Evolutionary conservation across 2,888 invertebrate genomes (phyloP).

Genomic region (Orchesellides sinensis): DNA sequence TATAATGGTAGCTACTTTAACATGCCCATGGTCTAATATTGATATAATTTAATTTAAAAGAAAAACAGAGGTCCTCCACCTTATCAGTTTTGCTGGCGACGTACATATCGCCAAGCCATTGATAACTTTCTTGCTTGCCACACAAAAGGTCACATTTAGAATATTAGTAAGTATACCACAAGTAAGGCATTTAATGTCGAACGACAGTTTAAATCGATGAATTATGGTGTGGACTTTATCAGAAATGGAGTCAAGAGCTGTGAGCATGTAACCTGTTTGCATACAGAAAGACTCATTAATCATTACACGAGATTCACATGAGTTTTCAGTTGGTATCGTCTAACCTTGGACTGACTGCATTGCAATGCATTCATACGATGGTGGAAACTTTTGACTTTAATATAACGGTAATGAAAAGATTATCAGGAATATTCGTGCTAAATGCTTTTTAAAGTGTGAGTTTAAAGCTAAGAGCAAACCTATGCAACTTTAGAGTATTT

Average conservation of each 20-base stretch:
- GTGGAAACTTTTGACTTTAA: slow-evolving; percentile 44
- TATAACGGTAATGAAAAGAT: slow-evolving; percentile 38
- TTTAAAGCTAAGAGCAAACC: not conserved
- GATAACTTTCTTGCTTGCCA: slow-evolving; percentile 21
- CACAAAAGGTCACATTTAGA: slow-evolving; percentile 21
- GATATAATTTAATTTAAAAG: not conserved
- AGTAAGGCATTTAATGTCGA: no score
- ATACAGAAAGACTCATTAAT: slow-evolving; percentile 42
- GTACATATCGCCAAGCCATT: slow-evolving; percentile 10
- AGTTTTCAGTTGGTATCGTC: slow-evolving; percentile 41
- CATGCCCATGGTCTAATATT: not conserved
- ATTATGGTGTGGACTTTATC: slow-evolving; percentile 21
- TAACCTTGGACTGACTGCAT: slow-evolving; percentile 55
- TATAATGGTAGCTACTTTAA: no score
- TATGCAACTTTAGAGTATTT: no score
- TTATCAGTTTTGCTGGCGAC: slow-evolving; percentile 12
- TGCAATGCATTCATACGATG: not conserved
- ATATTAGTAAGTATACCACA: no score
- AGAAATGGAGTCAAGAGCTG: slow-evolving; percentile 18
- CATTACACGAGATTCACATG: slow-evolving; percentile 49
- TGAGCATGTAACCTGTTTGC: slow-evolving; percentile 12
- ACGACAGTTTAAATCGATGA: slow-evolving; percentile 13
- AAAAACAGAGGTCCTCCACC: slow-evolving; percentile 9
- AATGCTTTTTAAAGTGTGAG: slow-evolving; percentile 42
- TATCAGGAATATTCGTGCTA: slow-evolving; percentile 32